Percentiles rank a stretch among this genome's conserved stretches.
phyloP scores from a whole-genome alignment of 2,797 vertebrate genomes.

The Peromyscus attwateri region DNA sequence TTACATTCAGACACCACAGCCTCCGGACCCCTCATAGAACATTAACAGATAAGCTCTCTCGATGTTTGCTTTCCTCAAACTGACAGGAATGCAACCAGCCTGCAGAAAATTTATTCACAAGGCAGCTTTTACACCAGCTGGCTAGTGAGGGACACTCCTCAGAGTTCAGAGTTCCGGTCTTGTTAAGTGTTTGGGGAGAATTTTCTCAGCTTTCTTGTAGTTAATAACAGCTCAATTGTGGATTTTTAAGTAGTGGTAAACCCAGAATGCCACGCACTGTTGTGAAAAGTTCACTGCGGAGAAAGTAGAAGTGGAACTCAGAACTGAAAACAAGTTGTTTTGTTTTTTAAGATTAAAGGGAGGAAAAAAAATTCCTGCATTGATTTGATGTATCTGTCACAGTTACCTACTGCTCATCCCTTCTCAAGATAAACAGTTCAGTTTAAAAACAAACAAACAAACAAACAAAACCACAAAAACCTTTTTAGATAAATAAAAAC shows the following conservation, averaged over 20 bases:
- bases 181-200: conserved; percentile 40
- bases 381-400: neutral
- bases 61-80: conserved; percentile 55
- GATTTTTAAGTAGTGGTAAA: conserved; percentile 47
- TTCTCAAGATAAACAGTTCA: neutral
- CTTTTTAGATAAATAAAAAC: neutral
- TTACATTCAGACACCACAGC: conserved; percentile 74
- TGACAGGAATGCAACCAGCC: conserved; percentile 55
- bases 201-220: conserved; percentile 67
- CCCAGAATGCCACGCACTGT: conserved; percentile 51
- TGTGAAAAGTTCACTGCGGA: conserved; percentile 42
- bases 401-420: neutral
- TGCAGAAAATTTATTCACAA: conserved; percentile 64
- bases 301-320: conserved; percentile 33
- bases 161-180: conserved; percentile 38
- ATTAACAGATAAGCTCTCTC: conserved; percentile 82
- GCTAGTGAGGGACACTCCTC: conserved; percentile 2
- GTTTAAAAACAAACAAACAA: neutral
- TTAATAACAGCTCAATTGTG: conserved; percentile 54
- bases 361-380: neutral
- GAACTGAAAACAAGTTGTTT: conserved; percentile 27
- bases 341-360: conserved; percentile 5
- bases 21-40: conserved; percentile 65
- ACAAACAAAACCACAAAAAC: too few species aligned
- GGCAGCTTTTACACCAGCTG: conserved; percentile 64